Conservation (phyloP, 2,888 invertebrate species). For the Epinotia brunnichana region DNA sequence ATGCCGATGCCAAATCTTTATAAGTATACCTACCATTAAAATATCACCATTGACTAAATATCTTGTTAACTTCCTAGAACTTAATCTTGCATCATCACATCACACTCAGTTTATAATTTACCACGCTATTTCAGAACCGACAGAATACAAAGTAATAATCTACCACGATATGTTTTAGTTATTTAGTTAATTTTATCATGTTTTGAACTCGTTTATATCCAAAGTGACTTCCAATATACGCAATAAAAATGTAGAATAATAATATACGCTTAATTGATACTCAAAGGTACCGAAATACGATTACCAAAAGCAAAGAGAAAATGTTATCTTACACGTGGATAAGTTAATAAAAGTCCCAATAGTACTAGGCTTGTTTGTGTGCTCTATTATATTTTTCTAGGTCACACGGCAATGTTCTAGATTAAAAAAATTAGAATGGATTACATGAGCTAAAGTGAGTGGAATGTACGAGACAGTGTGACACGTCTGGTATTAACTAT, state of each 20-base stretch:
- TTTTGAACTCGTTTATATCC: too few relatives aligned
- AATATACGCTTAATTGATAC: too few relatives aligned
- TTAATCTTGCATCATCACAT: too few relatives aligned
- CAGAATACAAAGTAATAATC: too few relatives aligned
- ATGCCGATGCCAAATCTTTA: neutral
- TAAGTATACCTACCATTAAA: neutral
- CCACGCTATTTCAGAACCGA: too few relatives aligned
- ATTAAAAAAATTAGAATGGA: conserved; percentile 52
- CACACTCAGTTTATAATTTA: too few relatives aligned
- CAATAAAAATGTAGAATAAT: too few relatives aligned
- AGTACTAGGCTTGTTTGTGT: conserved; percentile 31
- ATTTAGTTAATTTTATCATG: too few relatives aligned
- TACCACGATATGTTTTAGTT: too few relatives aligned
- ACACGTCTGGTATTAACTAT: neutral
- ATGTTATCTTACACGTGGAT: conserved; percentile 24
- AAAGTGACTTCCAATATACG: too few relatives aligned
- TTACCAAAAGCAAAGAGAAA: conserved; percentile 7
- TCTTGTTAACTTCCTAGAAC: too few relatives aligned
- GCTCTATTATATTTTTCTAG: conserved; percentile 49
- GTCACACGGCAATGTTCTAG: conserved; percentile 51
- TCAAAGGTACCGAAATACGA: neutral
- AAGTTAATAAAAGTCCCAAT: conserved; percentile 31
- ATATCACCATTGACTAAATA: neutral
- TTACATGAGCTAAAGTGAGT: conserved; percentile 44
- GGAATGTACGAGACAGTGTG: conserved; percentile 15